These are phyloP conservation scores for Thera britannica DNA, from an alignment of 2,888 invertebrate genomes.

Conservation along the genomic window DNA sequence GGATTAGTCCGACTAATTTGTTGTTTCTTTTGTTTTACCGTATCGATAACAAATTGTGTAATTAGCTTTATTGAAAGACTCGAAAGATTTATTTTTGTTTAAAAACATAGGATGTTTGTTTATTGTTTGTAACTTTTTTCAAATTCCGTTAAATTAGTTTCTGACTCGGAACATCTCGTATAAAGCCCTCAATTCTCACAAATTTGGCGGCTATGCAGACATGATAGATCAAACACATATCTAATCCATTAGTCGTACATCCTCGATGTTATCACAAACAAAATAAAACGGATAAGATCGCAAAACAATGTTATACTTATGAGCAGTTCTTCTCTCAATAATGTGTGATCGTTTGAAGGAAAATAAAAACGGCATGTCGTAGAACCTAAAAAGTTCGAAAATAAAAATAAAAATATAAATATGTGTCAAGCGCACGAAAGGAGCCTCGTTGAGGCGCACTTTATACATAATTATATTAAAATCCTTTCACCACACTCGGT, in stretches of 20 bases:
- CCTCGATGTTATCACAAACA: constrained; percentile 34
- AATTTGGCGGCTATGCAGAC: constrained; percentile 15
- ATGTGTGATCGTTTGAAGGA: too few species aligned
- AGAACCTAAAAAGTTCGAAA: too few species aligned
- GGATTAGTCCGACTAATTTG: constrained; percentile 44
- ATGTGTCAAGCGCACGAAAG: too few species aligned
- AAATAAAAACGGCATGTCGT: too few species aligned
- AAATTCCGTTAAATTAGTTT: background rate
- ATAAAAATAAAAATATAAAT: too few species aligned
- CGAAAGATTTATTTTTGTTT: background rate
- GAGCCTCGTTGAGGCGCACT: too few species aligned
- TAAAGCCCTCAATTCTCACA: background rate
- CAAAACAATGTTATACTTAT: background rate
- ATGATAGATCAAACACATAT: constrained; percentile 39
- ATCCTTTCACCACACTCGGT: too few species aligned
- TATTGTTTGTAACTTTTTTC: background rate
- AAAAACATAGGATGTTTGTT: background rate
- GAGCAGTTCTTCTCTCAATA: too few species aligned
- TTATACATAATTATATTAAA: too few species aligned
- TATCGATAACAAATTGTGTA: constrained; percentile 32
- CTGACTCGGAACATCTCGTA: background rate
- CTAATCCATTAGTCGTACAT: constrained; percentile 39
- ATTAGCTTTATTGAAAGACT: constrained; percentile 11
- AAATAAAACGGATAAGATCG: constrained; percentile 16
- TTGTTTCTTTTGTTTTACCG: constrained; percentile 39